Conservation (phyloP, 2,797 vertebrate species). For the Threskiornis aethiopicus region DNA sequence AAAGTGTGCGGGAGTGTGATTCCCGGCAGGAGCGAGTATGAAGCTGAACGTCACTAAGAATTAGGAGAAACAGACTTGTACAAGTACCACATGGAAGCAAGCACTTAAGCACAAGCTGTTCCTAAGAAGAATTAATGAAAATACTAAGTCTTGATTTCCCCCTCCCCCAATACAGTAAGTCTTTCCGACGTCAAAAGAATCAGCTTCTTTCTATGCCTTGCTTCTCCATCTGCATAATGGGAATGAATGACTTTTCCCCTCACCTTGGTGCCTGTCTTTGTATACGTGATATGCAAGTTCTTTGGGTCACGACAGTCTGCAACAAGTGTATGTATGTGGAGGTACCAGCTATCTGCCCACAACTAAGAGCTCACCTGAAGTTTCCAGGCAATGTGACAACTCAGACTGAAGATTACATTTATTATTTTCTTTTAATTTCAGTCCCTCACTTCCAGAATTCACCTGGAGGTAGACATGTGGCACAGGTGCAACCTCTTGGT, state of each 20-base stretch:
- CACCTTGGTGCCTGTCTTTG: background rate
- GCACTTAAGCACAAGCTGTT: background rate
- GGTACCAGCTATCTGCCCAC: background rate
- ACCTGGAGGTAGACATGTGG: background rate
- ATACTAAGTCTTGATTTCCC: background rate
- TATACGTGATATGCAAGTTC: rapidly evolving
- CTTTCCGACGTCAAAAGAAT: background rate
- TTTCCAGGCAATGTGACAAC: background rate
- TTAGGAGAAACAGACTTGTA: background rate
- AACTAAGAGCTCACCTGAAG: background rate
- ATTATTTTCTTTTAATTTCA: background rate
- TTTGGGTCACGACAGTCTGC: background rate
- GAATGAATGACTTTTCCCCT: background rate
- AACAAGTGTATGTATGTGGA: background rate
- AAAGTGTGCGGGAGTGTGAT: background rate
- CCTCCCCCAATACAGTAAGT: background rate
- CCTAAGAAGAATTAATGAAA: background rate
- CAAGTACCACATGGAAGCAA: background rate
- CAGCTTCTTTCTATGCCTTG: background rate
- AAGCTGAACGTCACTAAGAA: background rate
- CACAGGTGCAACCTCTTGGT: background rate
- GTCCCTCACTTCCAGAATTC: background rate
- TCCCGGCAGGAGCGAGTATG: background rate
- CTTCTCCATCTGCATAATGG: background rate
- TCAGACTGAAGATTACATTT: background rate